Percentiles rank a stretch among this genome's conserved stretches.
Evolutionary conservation across 2,113 vertebrate species (phyloP).

Genomic region (Peromyscus maniculatus): DNA sequence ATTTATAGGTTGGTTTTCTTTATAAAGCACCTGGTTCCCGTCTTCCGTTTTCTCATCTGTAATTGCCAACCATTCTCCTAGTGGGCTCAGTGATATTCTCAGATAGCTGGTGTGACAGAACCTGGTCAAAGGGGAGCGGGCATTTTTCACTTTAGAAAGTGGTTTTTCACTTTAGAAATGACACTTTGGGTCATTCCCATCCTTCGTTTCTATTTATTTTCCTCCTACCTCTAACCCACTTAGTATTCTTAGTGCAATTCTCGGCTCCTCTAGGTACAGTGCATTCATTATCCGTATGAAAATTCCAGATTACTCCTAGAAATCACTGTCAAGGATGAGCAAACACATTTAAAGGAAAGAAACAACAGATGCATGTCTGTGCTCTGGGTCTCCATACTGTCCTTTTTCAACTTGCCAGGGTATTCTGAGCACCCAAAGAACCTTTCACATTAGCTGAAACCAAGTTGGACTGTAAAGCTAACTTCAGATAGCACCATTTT

Average conservation of each 20-base stretch:
- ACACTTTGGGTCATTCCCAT: neutral
- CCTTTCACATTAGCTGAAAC: neutral
- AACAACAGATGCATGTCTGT: neutral
- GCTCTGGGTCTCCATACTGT: neutral
- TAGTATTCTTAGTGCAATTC: neutral
- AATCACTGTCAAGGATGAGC: neutral
- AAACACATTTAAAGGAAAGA: constrained; percentile 19
- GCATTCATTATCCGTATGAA: neutral
- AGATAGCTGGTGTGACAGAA: neutral
- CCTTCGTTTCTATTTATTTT: neutral
- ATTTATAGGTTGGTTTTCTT: neutral
- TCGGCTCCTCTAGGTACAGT: neutral
- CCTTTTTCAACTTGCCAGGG: neutral
- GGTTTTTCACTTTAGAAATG: neutral
- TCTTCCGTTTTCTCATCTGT: neutral
- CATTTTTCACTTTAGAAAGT: neutral
- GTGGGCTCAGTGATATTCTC: neutral
- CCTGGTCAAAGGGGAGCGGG: neutral
- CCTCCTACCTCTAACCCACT: neutral
- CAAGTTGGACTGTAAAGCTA: neutral
- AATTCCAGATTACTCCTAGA: neutral
- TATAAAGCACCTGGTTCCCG: neutral
- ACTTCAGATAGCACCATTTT: neutral
- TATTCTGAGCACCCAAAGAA: neutral
- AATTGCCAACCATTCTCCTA: neutral